Base-by-base conservation (phyloP, 2,888 invertebrate genomes). In the Athripsodes cinereus region DNA sequence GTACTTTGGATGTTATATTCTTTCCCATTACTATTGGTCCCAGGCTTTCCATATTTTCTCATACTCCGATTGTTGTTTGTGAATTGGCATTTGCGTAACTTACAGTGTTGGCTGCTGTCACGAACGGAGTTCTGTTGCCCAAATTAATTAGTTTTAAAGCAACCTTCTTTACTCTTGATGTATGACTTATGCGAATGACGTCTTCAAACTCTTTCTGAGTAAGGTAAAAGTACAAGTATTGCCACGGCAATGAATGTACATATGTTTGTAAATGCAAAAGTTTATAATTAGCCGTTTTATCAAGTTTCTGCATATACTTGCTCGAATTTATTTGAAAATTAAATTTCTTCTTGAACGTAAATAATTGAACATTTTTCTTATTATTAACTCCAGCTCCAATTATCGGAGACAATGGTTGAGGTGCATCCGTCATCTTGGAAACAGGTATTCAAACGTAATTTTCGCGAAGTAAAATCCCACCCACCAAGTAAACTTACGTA, bases 11-110 rank as follows among this genome's bases (percentile, higher is more conserved):
- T n/a, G 49, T 58, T n/a, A 58, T 18, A 11, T 48, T 35, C 16
- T 2, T 53, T 16, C 53, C 53, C 50, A 53, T 35, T 16, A 5
- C 1, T n/a, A 48, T 35, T 2, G 44, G 48, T 2, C 47, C 49
- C 1, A 58, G n/a, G n/a, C n/a, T n/a, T n/a, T n/a, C n/a, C n/a
- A 58, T 18, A 18, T 58, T 31, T 31, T 58, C 58, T 53, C 58
- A 58, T 22, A 58, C 35, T 20, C 58, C 58, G 1, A 58, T 58
- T 6, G 58, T 58, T 20, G 58, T 58, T 22, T 58, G 58, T 8
- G 58, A 58, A 53, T 58, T 53, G 1, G 57, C 52, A 16, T 57
- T 57, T 34, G 47, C 57, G 18, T 47, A 53, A 18, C 48, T 52
- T 16, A 52, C 58, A 0, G 53, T 35, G 35, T 49, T 53, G 10